A percentile compares a stretch with the other conserved stretches of the same genome.
Evolutionary conservation across 1,140 invertebrate species (phyloP).

Genomic region (Apolygus lucorum): DNA sequence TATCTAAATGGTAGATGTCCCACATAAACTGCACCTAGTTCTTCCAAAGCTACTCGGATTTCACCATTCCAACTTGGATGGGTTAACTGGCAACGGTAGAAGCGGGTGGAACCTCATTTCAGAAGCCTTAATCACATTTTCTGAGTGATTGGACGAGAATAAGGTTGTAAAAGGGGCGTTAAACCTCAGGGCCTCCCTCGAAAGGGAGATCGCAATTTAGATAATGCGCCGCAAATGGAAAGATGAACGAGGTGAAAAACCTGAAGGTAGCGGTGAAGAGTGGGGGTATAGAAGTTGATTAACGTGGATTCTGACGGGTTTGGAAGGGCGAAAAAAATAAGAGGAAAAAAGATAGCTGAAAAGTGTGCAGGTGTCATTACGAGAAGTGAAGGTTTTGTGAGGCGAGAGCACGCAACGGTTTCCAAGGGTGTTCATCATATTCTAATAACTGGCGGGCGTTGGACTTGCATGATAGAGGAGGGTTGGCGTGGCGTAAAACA

Average conservation of each 20-base stretch:
- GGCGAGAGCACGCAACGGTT: background rate
- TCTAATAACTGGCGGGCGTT: background rate
- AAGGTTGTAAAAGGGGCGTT: slow-evolving; percentile 6
- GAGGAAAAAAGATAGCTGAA: background rate
- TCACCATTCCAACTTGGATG: no score
- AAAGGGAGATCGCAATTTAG: slow-evolving; percentile 12
- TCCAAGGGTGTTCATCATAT: background rate
- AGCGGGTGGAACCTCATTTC: slow-evolving; percentile 5
- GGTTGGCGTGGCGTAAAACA: background rate
- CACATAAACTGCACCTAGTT: no score
- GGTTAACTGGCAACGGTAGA: no score
- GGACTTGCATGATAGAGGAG: background rate
- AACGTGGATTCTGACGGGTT: background rate
- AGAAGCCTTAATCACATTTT: slow-evolving; percentile 1
- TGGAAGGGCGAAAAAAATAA: background rate
- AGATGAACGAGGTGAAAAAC: slow-evolving; percentile 12
- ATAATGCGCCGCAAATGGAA: slow-evolving; percentile 8
- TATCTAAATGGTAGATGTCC: no score
- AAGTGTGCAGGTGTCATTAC: slow-evolving; percentile 13
- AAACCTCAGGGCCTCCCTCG: background rate
- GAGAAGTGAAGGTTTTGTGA: slow-evolving; percentile 5
- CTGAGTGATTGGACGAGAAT: slow-evolving; percentile 15
- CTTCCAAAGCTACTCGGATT: no score
- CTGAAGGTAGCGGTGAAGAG: background rate
- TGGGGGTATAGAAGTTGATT: background rate